Evolutionary conservation across 2,113 vertebrate species (phyloP).

Genomic region (Phalacrocorax aristotelis): DNA sequence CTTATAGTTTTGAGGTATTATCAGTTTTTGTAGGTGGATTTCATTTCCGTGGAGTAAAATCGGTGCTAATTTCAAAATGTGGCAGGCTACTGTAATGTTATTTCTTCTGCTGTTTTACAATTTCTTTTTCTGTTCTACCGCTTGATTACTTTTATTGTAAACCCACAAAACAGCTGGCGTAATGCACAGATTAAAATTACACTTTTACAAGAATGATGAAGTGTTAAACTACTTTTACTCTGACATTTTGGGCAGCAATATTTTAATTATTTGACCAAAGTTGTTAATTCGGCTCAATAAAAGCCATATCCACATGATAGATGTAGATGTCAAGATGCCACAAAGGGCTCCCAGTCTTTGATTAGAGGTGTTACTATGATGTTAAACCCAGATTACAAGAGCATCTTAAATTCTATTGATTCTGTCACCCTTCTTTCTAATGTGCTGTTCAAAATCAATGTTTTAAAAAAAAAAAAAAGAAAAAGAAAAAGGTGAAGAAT

Average conservation of each 20-base stretch:
- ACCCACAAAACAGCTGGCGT: conserved; percentile 49
- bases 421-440: conserved; percentile 63
- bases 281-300: conserved; percentile 60
- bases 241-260: conserved; percentile 51
- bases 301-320: conserved; percentile 41
- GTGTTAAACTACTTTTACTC: conserved; percentile 44
- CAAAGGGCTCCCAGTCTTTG: conserved; percentile 45
- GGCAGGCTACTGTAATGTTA: conserved; percentile 4
- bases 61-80: conserved; percentile 32
- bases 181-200: conserved; percentile 30
- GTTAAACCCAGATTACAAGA: conserved; percentile 68
- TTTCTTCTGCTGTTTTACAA: conserved; percentile 23
- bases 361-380: conserved; percentile 64
- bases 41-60: conserved; percentile 58
- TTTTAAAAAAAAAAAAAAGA: background rate
- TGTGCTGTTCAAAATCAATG: conserved; percentile 51
- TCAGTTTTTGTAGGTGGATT: conserved; percentile 52
- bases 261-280: conserved; percentile 67
- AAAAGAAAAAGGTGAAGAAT: background rate
- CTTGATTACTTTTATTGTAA: conserved; percentile 52
- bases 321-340: conserved; percentile 66
- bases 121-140: conserved; percentile 9
- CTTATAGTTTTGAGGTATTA: conserved; percentile 38
- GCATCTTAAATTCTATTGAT: conserved; percentile 70
- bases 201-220: conserved; percentile 61